Conservation (phyloP, 2,888 invertebrate species). For the Metopia argyrocephala region DNA sequence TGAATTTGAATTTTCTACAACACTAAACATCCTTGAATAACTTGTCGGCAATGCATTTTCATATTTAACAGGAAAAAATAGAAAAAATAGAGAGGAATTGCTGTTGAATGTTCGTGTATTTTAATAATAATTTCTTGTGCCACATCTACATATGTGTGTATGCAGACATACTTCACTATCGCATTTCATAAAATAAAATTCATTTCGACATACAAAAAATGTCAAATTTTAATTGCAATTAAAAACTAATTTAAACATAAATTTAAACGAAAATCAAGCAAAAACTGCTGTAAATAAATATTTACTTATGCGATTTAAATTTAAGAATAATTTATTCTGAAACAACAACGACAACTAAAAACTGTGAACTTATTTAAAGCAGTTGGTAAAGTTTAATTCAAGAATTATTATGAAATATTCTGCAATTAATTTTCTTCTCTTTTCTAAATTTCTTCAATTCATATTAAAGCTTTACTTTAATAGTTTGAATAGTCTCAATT, state of each 20-base stretch:
- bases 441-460: too few species aligned
- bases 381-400: too few species aligned
- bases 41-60: conserved; percentile 20
- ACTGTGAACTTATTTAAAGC: too few species aligned
- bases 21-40: conserved; percentile 48
- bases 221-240: conserved; percentile 48
- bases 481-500: too few species aligned
- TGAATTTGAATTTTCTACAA: conserved; percentile 35
- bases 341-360: background rate
- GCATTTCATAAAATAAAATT: background rate
- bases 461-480: too few species aligned
- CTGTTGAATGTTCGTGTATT: conserved; percentile 8
- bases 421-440: too few species aligned
- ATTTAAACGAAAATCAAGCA: background rate
- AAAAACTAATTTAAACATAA: conserved; percentile 38
- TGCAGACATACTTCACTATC: background rate
- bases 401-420: too few species aligned
- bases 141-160: background rate
- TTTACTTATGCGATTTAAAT: conserved; percentile 23
- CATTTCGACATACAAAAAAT: background rate
- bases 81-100: background rate
- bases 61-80: conserved; percentile 17
- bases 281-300: background rate
- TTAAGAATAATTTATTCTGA: background rate
- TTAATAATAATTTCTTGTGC: conserved; percentile 24